Evolutionary conservation across 1,140 invertebrate species (phyloP).

Genomic region (Euschistus heros): DNA sequence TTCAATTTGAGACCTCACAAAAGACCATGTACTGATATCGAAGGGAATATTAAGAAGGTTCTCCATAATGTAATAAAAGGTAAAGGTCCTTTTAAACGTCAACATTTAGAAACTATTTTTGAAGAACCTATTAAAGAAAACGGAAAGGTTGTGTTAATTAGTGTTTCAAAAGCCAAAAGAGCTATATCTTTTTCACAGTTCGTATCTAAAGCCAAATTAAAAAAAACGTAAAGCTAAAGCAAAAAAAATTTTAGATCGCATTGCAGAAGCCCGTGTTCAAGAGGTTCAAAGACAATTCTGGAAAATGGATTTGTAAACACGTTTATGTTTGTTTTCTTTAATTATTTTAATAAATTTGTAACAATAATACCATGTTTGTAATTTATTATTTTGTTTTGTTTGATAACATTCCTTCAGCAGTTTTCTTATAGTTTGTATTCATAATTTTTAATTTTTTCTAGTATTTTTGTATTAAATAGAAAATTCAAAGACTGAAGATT

Average conservation of each 20-base stretch:
- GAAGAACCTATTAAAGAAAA: constrained; percentile 14
- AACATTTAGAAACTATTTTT: constrained; percentile 9
- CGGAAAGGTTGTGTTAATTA: constrained; percentile 5
- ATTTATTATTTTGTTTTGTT: no score
- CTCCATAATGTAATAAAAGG: constrained; percentile 3
- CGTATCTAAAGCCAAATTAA: constrained; percentile 6
- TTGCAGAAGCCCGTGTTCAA: constrained; percentile 6
- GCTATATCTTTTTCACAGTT: constrained; percentile 12
- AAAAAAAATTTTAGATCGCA: neutral
- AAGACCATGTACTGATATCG: constrained; percentile 3
- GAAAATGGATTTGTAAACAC: constrained; percentile 6
- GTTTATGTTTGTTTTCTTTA: no score
- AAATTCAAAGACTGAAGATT: no score
- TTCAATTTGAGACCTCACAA: constrained; percentile 8
- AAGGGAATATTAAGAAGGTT: constrained; percentile 11
- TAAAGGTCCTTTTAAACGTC: neutral
- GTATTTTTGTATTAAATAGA: no score
- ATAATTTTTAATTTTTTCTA: no score
- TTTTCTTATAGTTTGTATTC: no score
- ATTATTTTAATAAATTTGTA: no score
- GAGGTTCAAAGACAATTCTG: constrained; percentile 11
- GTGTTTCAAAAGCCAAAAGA: constrained; percentile 4
- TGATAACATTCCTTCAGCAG: no score
- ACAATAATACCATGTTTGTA: no score
- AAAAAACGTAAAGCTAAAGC: constrained; percentile 10